phyloP scores from a whole-genome alignment of 2,888 invertebrate genomes.

The Balanococcus diminutus region DNA sequence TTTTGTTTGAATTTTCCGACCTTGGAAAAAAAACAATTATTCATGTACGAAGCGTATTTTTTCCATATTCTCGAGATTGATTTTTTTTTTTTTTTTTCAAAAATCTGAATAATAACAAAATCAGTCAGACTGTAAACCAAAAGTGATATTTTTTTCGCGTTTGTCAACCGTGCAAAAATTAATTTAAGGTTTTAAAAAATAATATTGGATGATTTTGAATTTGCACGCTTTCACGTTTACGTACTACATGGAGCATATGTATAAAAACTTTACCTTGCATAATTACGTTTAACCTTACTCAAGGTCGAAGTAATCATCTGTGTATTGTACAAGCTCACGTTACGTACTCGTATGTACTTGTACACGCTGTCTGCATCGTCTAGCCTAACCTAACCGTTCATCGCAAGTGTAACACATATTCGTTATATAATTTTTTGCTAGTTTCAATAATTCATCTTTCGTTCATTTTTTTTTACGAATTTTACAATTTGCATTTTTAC shows the following conservation, averaged over 20 bases:
- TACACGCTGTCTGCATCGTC: neutral
- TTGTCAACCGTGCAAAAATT: neutral
- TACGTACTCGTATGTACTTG: too few relatives aligned
- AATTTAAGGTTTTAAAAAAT: neutral
- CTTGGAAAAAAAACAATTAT: neutral
- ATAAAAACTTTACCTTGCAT: slow-evolving; percentile 29
- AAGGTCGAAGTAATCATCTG: slow-evolving; percentile 52
- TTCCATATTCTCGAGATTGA: neutral
- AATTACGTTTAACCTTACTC: slow-evolving; percentile 47
- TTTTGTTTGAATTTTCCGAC: neutral
- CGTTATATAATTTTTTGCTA: neutral
- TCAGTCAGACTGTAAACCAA: neutral
- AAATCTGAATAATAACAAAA: neutral
- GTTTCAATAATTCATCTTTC: neutral
- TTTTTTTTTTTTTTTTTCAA: neutral
- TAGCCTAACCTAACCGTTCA: neutral
- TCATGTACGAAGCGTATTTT: neutral
- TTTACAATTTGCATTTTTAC: neutral
- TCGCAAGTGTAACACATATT: neutral
- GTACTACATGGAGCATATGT: neutral
- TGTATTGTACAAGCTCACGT: slow-evolving; percentile 42
- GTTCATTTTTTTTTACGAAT: neutral
- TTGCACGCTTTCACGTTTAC: slow-evolving; percentile 5
- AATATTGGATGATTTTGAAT: slow-evolving; percentile 23
- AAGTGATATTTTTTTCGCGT: neutral